Conservation (phyloP, 2,113 vertebrate species). For the Chaetodon trifascialis region DNA sequence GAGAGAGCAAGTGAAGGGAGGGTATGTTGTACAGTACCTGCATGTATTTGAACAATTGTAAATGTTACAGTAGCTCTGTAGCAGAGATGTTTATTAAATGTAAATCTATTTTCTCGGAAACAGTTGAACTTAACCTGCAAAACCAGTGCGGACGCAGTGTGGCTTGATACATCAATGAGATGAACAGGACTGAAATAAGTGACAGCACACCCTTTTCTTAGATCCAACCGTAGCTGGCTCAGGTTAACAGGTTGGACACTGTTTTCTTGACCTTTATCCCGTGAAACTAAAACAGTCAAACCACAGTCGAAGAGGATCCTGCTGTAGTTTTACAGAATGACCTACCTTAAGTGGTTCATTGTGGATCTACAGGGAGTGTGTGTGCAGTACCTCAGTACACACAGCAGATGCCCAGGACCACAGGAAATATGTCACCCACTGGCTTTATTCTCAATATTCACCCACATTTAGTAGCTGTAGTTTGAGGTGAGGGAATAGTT, state of each 20-base stretch:
- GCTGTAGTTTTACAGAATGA: conserved; percentile 52
- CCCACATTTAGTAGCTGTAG: conserved; percentile 1
- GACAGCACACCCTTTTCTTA: conserved; percentile 2
- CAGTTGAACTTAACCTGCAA: conserved; percentile 63
- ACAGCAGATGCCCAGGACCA: not conserved
- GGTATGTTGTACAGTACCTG: conserved; percentile 71
- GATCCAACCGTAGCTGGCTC: not conserved
- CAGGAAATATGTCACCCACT: conserved; percentile 2
- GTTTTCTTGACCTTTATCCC: conserved; percentile 23
- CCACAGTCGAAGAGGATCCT: conserved; percentile 45
- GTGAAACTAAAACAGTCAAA: conserved; percentile 24
- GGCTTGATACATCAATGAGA: conserved; percentile 47
- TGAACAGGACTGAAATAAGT: conserved; percentile 13
- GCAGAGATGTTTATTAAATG: conserved; percentile 70
- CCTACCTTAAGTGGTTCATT: conserved; percentile 45
- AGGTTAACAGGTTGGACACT: conserved; percentile 15
- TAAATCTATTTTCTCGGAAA: conserved; percentile 74
- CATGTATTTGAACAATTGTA: conserved; percentile 81
- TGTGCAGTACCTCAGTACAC: conserved; percentile 15
- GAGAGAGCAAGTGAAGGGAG: conserved; percentile 69
- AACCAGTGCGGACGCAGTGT: conserved; percentile 28
- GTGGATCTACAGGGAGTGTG: conserved; percentile 19
- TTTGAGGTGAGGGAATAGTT: conserved; percentile 31
- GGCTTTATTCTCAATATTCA: conserved; percentile 29
- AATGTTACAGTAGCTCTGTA: conserved; percentile 78